Evolutionary conservation across 2,888 invertebrate species (phyloP).

Genomic region (Nematopogon swammerdamellus): DNA sequence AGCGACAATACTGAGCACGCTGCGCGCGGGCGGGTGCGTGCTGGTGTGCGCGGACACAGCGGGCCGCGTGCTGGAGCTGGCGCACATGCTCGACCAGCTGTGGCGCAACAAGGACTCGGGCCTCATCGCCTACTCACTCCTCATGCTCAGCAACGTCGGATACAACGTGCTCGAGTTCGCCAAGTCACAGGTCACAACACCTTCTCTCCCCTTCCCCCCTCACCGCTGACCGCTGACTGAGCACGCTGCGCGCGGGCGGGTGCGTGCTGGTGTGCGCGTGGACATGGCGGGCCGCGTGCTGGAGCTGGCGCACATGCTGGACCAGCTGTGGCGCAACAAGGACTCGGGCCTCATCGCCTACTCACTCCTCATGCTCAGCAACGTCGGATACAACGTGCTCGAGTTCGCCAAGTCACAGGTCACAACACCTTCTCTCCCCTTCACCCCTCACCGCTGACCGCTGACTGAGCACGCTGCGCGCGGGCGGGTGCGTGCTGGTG

Average conservation of each 20-base stretch:
- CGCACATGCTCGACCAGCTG: slow-evolving; percentile 93
- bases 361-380: slow-evolving; percentile 88
- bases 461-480: slow-evolving; percentile 86
- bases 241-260: slow-evolving; percentile 89
- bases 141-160: slow-evolving; percentile 92
- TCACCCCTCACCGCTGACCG: too few species aligned
- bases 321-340: slow-evolving; percentile 91
- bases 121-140: slow-evolving; percentile 88
- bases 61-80: slow-evolving; percentile 91
- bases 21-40: slow-evolving; percentile 93
- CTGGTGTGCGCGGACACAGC: slow-evolving; percentile 96
- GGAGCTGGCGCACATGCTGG: slow-evolving; percentile 94
- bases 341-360: slow-evolving; percentile 95
- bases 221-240: too few species aligned
- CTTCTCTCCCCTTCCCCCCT: too few species aligned
- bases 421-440: slow-evolving; percentile 7
- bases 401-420: slow-evolving; percentile 97
- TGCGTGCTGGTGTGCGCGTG: slow-evolving; percentile 93
- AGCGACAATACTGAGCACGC: slow-evolving; percentile 91
- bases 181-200: slow-evolving; percentile 91
- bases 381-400: slow-evolving; percentile 97
- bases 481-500: slow-evolving; percentile 93
- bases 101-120: slow-evolving; percentile 97
- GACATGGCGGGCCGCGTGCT: slow-evolving; percentile 97
- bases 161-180: slow-evolving; percentile 99